A percentile compares a stretch with the other conserved stretches of the same genome.
These are phyloP conservation scores for Lepas anatifera DNA, from an alignment of 2,888 invertebrate species.

Conservation along the genomic window DNA sequence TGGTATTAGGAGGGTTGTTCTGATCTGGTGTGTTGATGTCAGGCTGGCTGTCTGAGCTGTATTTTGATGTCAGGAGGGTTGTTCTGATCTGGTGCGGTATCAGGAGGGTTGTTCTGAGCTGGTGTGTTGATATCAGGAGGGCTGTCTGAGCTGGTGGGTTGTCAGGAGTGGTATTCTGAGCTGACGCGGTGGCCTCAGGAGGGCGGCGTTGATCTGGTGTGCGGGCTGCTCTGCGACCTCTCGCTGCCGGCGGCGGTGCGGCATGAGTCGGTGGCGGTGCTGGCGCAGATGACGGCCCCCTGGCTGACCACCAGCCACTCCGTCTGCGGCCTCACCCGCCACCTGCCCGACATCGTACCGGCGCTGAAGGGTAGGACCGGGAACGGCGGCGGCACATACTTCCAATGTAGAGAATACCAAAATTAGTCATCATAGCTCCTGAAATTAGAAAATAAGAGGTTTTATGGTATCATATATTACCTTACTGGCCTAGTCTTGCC, in stretches of 20 bases:
- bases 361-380: slow-evolving; percentile 57
- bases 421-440: too few species aligned
- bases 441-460: too few species aligned
- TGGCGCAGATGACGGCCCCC: slow-evolving; percentile 85
- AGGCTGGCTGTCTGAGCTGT: too few species aligned
- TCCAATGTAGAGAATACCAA: too few species aligned
- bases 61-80: not conserved
- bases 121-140: too few species aligned
- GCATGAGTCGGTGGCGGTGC: slow-evolving; percentile 74
- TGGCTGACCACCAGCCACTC: slow-evolving; percentile 68
- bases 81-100: not conserved
- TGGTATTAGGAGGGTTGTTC: too few species aligned
- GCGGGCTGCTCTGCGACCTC: slow-evolving; percentile 53
- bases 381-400: too few species aligned
- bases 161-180: not conserved
- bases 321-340: slow-evolving; percentile 57
- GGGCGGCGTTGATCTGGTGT: slow-evolving; percentile 69
- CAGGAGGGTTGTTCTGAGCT: too few species aligned
- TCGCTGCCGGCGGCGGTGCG: slow-evolving; percentile 54
- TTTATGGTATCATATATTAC: too few species aligned
- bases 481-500: too few species aligned
- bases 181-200: slow-evolving; percentile 33
- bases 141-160: too few species aligned
- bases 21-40: too few species aligned
- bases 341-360: slow-evolving; percentile 54